Evolutionary conservation across 2,113 vertebrate genomes (phyloP).

Genomic region (Carlito syrichta): DNA sequence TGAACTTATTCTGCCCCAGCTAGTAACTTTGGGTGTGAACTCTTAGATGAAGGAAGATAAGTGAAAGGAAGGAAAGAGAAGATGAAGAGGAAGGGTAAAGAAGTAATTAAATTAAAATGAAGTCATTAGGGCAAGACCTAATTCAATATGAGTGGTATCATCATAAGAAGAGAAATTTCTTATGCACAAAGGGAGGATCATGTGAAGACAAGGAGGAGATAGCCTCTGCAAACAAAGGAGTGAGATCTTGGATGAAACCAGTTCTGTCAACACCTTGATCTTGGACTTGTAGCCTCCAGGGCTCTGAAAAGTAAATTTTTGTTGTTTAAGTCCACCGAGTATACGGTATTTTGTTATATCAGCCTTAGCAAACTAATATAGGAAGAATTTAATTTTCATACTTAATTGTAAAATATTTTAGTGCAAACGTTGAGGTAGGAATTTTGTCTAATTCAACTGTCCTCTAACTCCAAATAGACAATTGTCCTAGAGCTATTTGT

Average conservation of each 20-base stretch:
- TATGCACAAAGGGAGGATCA: background rate
- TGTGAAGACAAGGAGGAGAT: background rate
- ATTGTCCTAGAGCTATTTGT: background rate
- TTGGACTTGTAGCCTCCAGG: background rate
- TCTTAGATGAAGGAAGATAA: background rate
- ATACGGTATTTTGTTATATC: background rate
- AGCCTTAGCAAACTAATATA: background rate
- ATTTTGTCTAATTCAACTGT: background rate
- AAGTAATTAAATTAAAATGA: background rate
- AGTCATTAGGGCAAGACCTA: background rate
- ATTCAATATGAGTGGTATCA: background rate
- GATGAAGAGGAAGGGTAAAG: background rate
- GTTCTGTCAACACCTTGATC: background rate
- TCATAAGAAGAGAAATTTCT: background rate
- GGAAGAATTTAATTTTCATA: background rate
- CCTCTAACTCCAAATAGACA: background rate
- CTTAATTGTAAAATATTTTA: background rate
- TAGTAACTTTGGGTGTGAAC: background rate
- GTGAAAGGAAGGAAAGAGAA: background rate
- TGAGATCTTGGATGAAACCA: background rate
- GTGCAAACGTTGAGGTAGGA: background rate
- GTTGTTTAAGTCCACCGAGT: background rate
- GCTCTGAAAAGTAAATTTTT: background rate
- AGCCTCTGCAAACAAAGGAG: background rate
- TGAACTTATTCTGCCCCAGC: background rate